Percentiles rank a stretch among this genome's conserved stretches.
phyloP scores from a whole-genome alignment of 2,113 vertebrate species.

The Tachysurus vachellii region DNA sequence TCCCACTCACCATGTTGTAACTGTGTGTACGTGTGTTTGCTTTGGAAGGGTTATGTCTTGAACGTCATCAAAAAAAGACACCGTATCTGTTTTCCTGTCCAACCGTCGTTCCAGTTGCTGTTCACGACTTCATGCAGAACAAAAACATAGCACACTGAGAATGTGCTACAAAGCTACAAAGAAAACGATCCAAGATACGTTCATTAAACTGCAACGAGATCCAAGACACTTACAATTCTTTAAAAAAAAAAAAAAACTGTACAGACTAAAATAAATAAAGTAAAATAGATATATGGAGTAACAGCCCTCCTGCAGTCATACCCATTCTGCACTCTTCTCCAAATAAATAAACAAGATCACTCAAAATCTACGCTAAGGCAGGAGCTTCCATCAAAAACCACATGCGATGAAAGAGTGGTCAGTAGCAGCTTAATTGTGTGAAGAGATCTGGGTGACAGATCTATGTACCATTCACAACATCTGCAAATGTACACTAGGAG shows the following conservation, averaged over 20 bases:
- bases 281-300: constrained; percentile 34
- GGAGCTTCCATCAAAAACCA: constrained; percentile 52
- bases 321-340: constrained; percentile 54
- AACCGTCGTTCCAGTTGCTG: neutral
- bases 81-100: constrained; percentile 15
- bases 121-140: constrained; percentile 3
- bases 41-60: constrained; percentile 15
- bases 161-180: neutral
- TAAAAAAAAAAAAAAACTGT: neutral
- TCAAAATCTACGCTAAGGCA: constrained; percentile 35
- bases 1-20: neutral
- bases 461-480: constrained; percentile 62
- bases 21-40: neutral
- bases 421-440: constrained; percentile 64
- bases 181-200: neutral
- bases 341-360: constrained; percentile 62
- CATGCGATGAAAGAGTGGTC: constrained; percentile 60
- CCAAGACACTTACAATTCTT: neutral
- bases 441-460: constrained; percentile 54
- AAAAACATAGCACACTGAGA: neutral
- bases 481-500: constrained; percentile 34
- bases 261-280: constrained; percentile 32
- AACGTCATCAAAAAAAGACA: neutral
- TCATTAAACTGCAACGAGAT: neutral
- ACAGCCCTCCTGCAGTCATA: constrained; percentile 51